phyloP scores from a whole-genome alignment of 64 coral and sea anemone genomes.

The Stichodactyla helianthus region DNA sequence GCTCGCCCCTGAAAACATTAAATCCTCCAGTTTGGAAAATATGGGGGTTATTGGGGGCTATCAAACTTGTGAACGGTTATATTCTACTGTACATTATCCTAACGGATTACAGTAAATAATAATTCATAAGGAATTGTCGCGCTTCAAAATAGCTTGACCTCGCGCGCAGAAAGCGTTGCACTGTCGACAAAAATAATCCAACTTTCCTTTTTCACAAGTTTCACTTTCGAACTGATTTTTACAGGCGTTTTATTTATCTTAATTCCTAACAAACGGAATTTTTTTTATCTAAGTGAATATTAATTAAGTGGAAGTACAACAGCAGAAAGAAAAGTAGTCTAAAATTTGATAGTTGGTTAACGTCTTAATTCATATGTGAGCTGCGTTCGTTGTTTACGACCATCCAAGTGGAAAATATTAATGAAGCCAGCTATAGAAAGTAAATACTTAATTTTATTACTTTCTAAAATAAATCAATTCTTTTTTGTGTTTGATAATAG shows the following conservation, averaged over 20 bases:
- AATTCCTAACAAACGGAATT: background rate
- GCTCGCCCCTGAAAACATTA: background rate
- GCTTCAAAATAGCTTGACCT: background rate
- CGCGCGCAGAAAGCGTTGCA: background rate
- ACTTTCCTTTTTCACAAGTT: background rate
- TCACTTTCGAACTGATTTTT: background rate
- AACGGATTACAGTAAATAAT: background rate
- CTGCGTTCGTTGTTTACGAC: background rate
- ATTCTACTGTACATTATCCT: background rate
- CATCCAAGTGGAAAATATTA: conserved; percentile 1
- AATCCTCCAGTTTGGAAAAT: background rate
- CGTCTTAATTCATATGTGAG: background rate
- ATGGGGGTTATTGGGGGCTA: background rate
- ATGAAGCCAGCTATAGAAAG: background rate
- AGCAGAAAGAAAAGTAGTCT: background rate
- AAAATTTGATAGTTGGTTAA: background rate
- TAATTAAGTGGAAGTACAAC: background rate
- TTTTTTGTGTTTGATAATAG: conserved; percentile 8
- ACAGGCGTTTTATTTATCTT: background rate
- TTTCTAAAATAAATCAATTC: conserved; percentile 9
- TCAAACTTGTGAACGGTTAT: background rate
- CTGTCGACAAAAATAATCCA: background rate
- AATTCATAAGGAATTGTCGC: background rate
- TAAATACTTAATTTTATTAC: conserved; percentile 12
- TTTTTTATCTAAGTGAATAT: background rate